Base-by-base conservation (phyloP, 2,113 vertebrate species). In the Podilymbus podiceps region DNA sequence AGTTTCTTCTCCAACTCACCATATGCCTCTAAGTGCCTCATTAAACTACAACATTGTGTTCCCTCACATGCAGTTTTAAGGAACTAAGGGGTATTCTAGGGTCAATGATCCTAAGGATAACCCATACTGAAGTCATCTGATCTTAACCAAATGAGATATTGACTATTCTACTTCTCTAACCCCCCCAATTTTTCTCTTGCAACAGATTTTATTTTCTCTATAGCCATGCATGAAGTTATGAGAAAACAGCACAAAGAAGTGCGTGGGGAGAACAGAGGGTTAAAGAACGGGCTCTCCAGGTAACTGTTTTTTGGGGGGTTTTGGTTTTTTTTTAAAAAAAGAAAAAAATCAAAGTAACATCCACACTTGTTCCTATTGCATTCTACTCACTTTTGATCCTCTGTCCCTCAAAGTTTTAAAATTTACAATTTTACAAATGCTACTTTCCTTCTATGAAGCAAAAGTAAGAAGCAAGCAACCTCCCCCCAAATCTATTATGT, bases 121-220 rank as follows among this genome's bases (percentile, higher is more conserved):
- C 3, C 4, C n/a, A 52, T 24, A 38, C 59, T 38, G 76, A 80
- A 69, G 46, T 6, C 12, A 24, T 28, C 19, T 49, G 35, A 62
- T 78, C 46, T 74, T 38, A 68, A 63, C 2, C 33, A 87, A 63
- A 77, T 28, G 38, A 81, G 38, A 94, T 82, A 16, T 0, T 38
- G 5, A 72, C 11, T 21, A 72, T 18, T 15, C 12, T 9, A n/a
- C 6, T 49, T 77, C 6, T 53, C 28, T 80, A 64, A 76, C 72
- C 11, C 3, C 3, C 0, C 0, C 1, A 83, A 15, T 15, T 50
- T 58, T 47, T 59, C 25, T 53, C 44, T 85, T 88, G 33, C 1
- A 4, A 52, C 7, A 58, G n/a, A 58, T 49, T 75, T 38, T 76
- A 27, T n/a, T 75, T 92, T 72, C 17, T 73, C 28, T 76, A 60